Base-by-base conservation (phyloP, 2,113 vertebrate genomes). In the Microcebus lehilahytsara region DNA sequence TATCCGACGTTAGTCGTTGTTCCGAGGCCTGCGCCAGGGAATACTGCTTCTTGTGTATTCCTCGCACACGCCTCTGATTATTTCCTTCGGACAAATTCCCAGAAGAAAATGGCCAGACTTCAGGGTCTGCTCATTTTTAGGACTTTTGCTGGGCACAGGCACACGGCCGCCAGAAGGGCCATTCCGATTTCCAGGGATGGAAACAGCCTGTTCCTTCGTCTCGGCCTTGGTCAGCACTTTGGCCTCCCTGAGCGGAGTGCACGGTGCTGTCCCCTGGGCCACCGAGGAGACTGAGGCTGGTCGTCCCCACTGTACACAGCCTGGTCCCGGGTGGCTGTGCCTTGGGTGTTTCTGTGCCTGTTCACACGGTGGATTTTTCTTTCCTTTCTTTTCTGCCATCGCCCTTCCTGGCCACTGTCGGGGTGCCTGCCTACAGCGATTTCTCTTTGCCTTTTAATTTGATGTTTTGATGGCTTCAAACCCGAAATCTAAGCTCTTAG, bases 41-140 rank as follows among this genome's bases (percentile, higher is more conserved):
- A 12, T 16, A 3, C 71, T 74, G 32, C 40, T 77, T 22, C 81
- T 85, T 67, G 22, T 27, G 6, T 69, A 6, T 20, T 79, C n/a
- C 80, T 62, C 25, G 20, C 10, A 20, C 37, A 32, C 71, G 67
- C 84, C 51, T 90, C 88, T 30, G 25, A 40, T 75, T 56, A 32
- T 75, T 97, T 92, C 80, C 75, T 90, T 64, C 60, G 93, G 80
- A 90, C 20, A 19, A 8, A 79, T 84, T 90, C 93, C 95, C 85
- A 46, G 87, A 79, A 94, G 77, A 67, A 66, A 74, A 91, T 4
- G 32, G 51, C 23, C 27, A 77, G 40, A 75, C 51, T 11, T 8
- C 3, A 0, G 25, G 30, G 74, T 53, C 16, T 6, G 10, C 34
- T 37, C 2, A 4, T 80, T 72, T 40, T 71, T 56, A 84, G 80